These are phyloP conservation scores for Semnopithecus entellus DNA, from an alignment of 2,113 vertebrate genomes.

Conservation along the genomic window DNA sequence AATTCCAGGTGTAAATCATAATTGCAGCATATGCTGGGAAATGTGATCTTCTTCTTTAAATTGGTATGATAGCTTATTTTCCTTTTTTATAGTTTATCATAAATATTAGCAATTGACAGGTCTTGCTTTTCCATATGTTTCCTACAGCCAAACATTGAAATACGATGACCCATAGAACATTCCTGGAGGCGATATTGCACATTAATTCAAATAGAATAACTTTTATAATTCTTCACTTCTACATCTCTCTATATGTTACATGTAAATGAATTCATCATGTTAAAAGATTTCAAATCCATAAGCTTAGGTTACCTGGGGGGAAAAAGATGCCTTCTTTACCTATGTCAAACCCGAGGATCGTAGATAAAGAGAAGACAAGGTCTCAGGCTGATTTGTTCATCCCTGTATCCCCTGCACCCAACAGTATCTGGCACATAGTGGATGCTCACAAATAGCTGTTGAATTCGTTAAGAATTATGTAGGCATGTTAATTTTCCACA, in stretches of 20 bases:
- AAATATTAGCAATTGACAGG: constrained; percentile 52
- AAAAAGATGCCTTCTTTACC: not conserved
- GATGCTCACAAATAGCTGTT: not conserved
- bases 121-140: constrained; percentile 30
- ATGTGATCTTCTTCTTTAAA: not conserved
- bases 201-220: constrained; percentile 39
- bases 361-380: not conserved
- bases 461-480: not conserved
- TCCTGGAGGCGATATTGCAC: not conserved
- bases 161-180: constrained; percentile 7
- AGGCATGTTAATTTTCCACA: not conserved
- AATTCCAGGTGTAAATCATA: constrained; percentile 52
- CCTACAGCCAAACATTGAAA: constrained; percentile 1
- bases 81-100: constrained; percentile 47
- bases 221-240: constrained; percentile 19
- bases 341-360: not conserved
- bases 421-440: not conserved
- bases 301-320: not conserved
- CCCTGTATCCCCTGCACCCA: not conserved
- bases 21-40: not conserved
- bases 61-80: not conserved
- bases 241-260: not conserved
- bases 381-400: not conserved
- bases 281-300: constrained; percentile 24
- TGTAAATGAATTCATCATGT: constrained; percentile 33